Evolutionary conservation across 2,113 vertebrate species (phyloP).

Genomic region (Cyanistes caeruleus): DNA sequence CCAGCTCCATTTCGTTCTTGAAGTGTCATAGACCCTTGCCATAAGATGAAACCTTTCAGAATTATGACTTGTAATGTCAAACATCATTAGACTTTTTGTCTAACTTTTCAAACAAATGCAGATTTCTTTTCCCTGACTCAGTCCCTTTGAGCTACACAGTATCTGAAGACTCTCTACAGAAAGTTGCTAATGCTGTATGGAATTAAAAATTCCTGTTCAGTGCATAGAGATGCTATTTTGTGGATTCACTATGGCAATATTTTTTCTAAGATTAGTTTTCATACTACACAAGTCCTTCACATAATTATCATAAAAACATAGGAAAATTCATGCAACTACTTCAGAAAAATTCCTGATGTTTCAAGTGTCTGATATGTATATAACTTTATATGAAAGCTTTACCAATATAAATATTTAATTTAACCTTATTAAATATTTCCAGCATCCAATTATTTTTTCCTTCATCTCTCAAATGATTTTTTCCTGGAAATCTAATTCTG

Average conservation of each 20-base stretch:
- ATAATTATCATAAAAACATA: not conserved
- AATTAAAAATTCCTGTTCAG: conserved; percentile 9
- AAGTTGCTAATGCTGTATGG: not conserved
- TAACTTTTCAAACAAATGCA: not conserved
- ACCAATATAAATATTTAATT: not conserved
- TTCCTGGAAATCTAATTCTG: not conserved
- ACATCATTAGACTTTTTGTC: not conserved
- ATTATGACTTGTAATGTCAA: not conserved
- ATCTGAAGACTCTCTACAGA: not conserved
- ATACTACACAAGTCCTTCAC: not conserved
- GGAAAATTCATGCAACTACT: not conserved
- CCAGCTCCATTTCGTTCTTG: not conserved
- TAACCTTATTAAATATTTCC: not conserved
- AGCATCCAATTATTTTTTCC: not conserved
- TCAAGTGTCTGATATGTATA: not conserved
- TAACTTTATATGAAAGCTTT: not conserved
- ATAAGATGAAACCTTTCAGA: not conserved
- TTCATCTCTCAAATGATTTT: not conserved
- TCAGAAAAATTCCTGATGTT: not conserved
- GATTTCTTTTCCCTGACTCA: not conserved
- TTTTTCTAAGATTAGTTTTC: not conserved
- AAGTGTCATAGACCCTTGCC: not conserved
- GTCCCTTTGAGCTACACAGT: not conserved
- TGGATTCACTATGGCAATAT: not conserved
- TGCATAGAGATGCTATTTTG: not conserved